Percentiles rank a stretch among this genome's conserved stretches.
phyloP scores from a whole-genome alignment of 2,888 invertebrate species.

The Drosophila neoperkinsi region DNA sequence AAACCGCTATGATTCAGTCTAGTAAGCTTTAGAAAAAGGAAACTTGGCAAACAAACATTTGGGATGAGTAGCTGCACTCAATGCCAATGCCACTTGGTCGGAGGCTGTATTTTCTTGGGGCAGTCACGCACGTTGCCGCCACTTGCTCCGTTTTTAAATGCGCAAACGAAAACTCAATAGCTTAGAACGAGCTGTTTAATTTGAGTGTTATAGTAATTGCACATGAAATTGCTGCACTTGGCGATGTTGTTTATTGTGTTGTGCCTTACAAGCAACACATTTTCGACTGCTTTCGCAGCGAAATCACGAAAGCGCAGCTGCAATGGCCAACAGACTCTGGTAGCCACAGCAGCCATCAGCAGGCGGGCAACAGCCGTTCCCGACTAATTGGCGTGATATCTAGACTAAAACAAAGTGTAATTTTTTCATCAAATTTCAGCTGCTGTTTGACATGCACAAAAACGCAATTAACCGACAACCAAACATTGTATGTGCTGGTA shows the following conservation, averaged over 20 bases:
- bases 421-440: constrained; percentile 58
- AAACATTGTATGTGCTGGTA: constrained; percentile 63
- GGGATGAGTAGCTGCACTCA: constrained; percentile 21
- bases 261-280: constrained; percentile 23
- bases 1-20: constrained; percentile 65
- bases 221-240: constrained; percentile 55
- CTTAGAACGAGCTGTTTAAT: constrained; percentile 75
- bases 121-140: constrained; percentile 61
- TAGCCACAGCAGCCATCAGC: constrained; percentile 10
- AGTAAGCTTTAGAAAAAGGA: constrained; percentile 54
- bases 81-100: constrained; percentile 33
- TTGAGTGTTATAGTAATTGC: constrained; percentile 60
- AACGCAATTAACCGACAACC: constrained; percentile 60
- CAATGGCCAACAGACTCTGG: constrained; percentile 48
- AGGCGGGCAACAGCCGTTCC: constrained; percentile 42
- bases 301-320: constrained; percentile 78
- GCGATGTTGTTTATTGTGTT: constrained; percentile 20
- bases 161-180: constrained; percentile 72
- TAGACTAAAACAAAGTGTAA: constrained; percentile 80
- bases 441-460: constrained; percentile 69
- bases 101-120: constrained; percentile 17
- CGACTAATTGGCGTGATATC: constrained; percentile 78
- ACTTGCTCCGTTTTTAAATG: constrained; percentile 41
- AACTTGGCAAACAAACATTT: constrained; percentile 30
- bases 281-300: constrained; percentile 68